Base-by-base conservation (phyloP, 2,797 vertebrate genomes). In the Girardinus metallicus region DNA sequence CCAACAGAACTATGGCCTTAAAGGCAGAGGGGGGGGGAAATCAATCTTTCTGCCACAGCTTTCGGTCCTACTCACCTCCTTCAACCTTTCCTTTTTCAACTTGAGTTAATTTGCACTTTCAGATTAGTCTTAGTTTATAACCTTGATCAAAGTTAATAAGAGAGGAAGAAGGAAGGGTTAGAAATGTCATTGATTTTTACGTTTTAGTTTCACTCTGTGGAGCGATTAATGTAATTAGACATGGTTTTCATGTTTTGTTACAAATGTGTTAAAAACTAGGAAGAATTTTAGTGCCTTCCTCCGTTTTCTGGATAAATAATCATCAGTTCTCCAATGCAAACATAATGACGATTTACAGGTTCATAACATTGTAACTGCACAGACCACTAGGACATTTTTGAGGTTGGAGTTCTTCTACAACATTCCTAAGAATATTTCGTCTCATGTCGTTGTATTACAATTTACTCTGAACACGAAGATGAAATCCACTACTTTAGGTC, bases 101-200 rank as follows among this genome's bases (percentile, higher is more conserved):
- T 68, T 46, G 10, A 80, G 47, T 66, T 80, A 29, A 86, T 86
- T 87, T 75, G 77, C 46, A 75, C 77, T 81, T 87, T 80, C 29
- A 71, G 70, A 84, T 82, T 46, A 36, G 34, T 23, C 74, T 77
- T 46, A 78, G 72, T 72, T 75, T 73, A 74, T 76, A 29, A 26
- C 55, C 71, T 43, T 23, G n/a, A 31, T 73, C 47, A 55, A 44
- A 43, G 41, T 74, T 81, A 74, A 81, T 46, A n/a, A 68, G 8
- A 34, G 49, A 29, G 46, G n/a, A 79, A 41, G 5, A 70, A 26
- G n/a, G 7, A 2, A 47, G 51, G 72, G 47, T 78, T 57, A 71
- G 46, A 77, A 68, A 81, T 4, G 15, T 43, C n/a, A 44, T 9
- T 4, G 1, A 44, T 46, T 29, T 72, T 44, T 29, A 72, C 6